Conservation (phyloP, 2,888 invertebrate genomes). For the Nycteola revayana region DNA sequence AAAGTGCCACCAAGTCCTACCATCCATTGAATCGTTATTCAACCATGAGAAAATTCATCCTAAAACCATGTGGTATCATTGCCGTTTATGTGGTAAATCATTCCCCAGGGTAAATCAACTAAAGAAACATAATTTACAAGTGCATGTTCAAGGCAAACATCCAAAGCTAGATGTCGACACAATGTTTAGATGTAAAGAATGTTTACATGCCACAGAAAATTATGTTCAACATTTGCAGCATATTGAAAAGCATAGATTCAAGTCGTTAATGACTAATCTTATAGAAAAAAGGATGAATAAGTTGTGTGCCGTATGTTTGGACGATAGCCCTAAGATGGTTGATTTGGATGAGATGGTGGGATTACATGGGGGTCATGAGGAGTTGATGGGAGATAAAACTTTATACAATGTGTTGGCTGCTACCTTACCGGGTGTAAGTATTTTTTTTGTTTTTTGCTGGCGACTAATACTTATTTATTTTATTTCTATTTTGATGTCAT, state of each 20-base stretch:
- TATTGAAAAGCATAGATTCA: conserved; percentile 69
- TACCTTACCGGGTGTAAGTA: conserved; percentile 64
- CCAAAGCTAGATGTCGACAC: conserved; percentile 6
- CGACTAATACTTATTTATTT: no score
- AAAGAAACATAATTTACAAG: conserved; percentile 46
- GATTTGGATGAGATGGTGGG: conserved; percentile 49
- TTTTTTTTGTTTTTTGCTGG: no score
- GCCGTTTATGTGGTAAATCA: conserved; percentile 61
- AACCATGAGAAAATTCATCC: conserved; percentile 66
- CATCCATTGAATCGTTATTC: conserved; percentile 48
- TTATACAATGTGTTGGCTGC: conserved; percentile 52
- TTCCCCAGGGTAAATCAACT: conserved; percentile 54
- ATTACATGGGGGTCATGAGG: conserved; percentile 62
- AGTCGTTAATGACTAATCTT: conserved; percentile 51
- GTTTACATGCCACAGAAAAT: conserved; percentile 39
- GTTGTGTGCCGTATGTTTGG: conserved; percentile 60
- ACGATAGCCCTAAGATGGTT: conserved; percentile 41
- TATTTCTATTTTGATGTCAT: no score
- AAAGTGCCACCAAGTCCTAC: conserved; percentile 61
- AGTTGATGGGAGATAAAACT: conserved; percentile 52
- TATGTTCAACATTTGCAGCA: conserved; percentile 56
- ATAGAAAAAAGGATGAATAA: conserved; percentile 51
- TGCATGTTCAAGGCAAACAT: conserved; percentile 26
- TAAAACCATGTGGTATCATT: conserved; percentile 66
- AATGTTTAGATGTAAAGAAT: conserved; percentile 52